Evolutionary conservation across 2,888 invertebrate species (phyloP), one percentile per base, ranked within the genome.

Genomic region (Epinotia bilunana): DNA sequence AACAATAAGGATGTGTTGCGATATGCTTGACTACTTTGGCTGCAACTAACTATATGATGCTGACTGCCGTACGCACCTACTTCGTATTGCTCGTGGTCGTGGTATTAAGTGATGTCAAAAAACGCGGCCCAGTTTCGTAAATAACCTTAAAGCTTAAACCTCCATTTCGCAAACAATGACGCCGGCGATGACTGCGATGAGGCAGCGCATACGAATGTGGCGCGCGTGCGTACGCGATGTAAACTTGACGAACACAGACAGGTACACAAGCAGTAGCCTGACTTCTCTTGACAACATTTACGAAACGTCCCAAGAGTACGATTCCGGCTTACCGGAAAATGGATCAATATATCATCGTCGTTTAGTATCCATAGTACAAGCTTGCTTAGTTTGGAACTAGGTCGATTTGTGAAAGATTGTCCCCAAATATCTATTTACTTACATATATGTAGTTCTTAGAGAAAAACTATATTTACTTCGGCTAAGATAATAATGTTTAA

Each of bases 191-290:
- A 23, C 64, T 9, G 18, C 49, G 64, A 64, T 46, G 64, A 23
- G n/a, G n/a, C 49, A 63, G 20, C 13, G 13, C 20, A 64, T 64
- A 28, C 23, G 6, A 23, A 64, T 64, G 64, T 49, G 16, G 7
- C 46, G 16, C 64, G 49, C 64, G 64, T 64, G 23, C 13, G 43
- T 46, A n/a, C 46, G 64, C 64, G 28, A 64, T 64, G 64, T 64
- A 16, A 64, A 49, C 64, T 49, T 49, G 46, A 49, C 20, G 16
- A 33, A 2, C 13, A 16, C 49, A 64, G 20, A 16, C 16, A 16
- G 16, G 3, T 16, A 3, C 4, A 64, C 46, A 3, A 64, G 16
- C 64, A 64, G 64, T 64, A 64, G 13, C 33, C 33, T 61, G 23
- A 46, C 46, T 63, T 23, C 20, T 12, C 16, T 13, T 46, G 13